phyloP scores from a whole-genome alignment of 1,140 invertebrate genomes.

The Steinernema feltiae region DNA sequence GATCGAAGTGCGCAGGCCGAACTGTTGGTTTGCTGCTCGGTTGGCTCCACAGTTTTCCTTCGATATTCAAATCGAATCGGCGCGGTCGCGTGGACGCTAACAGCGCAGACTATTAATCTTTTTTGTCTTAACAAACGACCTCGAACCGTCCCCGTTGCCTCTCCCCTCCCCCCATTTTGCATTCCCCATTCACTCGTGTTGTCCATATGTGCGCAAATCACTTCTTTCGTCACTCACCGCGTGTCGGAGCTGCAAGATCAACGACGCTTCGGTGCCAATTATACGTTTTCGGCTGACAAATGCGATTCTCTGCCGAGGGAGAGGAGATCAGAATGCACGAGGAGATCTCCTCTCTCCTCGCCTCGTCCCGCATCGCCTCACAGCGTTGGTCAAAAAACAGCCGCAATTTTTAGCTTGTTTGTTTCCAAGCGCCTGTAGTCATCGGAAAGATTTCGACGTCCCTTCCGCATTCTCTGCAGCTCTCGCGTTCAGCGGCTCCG shows the following conservation, averaged over 20 bases:
- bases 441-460: background rate
- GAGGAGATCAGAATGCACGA: background rate
- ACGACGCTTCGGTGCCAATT: background rate
- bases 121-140: slow-evolving; percentile 1
- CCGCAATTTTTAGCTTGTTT: slow-evolving; percentile 12
- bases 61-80: background rate
- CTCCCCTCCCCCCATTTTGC: background rate
- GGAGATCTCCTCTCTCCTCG: background rate
- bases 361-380: background rate
- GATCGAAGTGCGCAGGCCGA: too few relatives aligned
- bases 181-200: background rate
- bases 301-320: background rate
- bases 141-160: background rate
- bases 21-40: too few relatives aligned
- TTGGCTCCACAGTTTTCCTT: background rate
- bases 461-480: background rate
- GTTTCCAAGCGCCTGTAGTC: background rate
- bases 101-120: background rate
- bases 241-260: background rate
- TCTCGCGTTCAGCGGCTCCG: background rate
- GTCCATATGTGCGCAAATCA: background rate
- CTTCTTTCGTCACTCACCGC: background rate
- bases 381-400: slow-evolving; percentile 12
- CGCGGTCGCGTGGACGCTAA: background rate
- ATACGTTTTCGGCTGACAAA: background rate